Evolutionary conservation across 2,888 invertebrate genomes (phyloP).

Genomic region (Ectemnius continuus): DNA sequence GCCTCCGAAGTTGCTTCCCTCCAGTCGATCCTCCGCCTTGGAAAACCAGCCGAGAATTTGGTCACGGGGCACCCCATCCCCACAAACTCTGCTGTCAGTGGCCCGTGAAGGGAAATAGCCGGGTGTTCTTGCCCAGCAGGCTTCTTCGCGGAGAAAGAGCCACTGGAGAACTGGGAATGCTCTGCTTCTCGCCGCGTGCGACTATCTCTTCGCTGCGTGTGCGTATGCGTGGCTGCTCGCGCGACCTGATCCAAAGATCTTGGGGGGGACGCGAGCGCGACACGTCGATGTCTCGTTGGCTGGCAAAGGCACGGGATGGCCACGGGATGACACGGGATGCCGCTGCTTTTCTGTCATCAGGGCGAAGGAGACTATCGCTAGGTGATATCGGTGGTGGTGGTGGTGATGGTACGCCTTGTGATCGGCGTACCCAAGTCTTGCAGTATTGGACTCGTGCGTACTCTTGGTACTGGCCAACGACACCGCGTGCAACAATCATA

Average conservation of each 20-base stretch:
- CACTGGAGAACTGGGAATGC: not conserved
- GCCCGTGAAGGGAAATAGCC: slow-evolving; percentile 47
- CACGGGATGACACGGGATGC: slow-evolving; percentile 20
- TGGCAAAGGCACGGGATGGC: slow-evolving; percentile 4
- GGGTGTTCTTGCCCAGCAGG: not conserved
- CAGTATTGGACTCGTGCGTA: slow-evolving; percentile 39
- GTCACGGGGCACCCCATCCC: slow-evolving; percentile 50
- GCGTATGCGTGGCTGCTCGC: slow-evolving; percentile 10
- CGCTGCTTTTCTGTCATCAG: slow-evolving; percentile 13
- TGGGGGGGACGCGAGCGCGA: not conserved
- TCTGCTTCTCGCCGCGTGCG: slow-evolving; percentile 6
- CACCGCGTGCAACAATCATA: slow-evolving; percentile 9
- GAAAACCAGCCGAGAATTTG: slow-evolving; percentile 74
- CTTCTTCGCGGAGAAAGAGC: not conserved
- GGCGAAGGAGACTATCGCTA: slow-evolving; percentile 24
- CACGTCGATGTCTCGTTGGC: not conserved
- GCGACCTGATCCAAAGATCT: slow-evolving; percentile 28
- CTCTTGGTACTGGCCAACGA: slow-evolving; percentile 14
- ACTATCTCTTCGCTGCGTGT: too few relatives aligned
- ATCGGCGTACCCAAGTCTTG: slow-evolving; percentile 11
- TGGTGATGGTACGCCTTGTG: slow-evolving; percentile 5
- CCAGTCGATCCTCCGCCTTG: slow-evolving; percentile 88
- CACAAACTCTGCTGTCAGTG: slow-evolving; percentile 40
- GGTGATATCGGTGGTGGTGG: slow-evolving; percentile 22
- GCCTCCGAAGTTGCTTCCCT: slow-evolving; percentile 95